phyloP scores from a whole-genome alignment of 1,140 invertebrate genomes.

The Scaptomyza pallida region DNA sequence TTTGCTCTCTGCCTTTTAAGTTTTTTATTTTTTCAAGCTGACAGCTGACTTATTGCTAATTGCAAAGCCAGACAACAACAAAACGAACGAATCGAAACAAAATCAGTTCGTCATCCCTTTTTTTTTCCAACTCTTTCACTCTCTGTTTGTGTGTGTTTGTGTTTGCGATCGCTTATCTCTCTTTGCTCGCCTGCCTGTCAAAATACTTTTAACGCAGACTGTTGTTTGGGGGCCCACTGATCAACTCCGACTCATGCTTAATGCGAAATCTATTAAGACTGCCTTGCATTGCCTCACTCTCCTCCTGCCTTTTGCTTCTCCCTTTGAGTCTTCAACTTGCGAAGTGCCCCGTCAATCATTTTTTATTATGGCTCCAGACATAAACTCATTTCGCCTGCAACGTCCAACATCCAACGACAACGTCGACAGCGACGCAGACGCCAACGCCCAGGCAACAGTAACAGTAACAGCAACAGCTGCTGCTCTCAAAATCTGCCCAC shows the following conservation, averaged over 20 bases:
- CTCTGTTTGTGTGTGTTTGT: background rate
- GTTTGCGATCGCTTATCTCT: slow-evolving; percentile 69
- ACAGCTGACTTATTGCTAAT: slow-evolving; percentile 82
- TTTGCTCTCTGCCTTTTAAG: background rate
- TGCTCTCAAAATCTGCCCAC: slow-evolving; percentile 68
- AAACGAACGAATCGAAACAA: slow-evolving; percentile 38
- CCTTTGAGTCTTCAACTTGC: slow-evolving; percentile 1
- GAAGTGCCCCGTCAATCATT: slow-evolving; percentile 80
- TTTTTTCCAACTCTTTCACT: background rate
- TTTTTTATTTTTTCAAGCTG: slow-evolving; percentile 30
- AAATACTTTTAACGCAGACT: slow-evolving; percentile 76
- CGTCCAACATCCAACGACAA: slow-evolving; percentile 40
- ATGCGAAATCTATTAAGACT: slow-evolving; percentile 68
- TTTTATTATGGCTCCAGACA: slow-evolving; percentile 80
- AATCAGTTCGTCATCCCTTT: slow-evolving; percentile 77
- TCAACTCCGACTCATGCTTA: slow-evolving; percentile 42
- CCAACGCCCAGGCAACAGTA: slow-evolving; percentile 64
- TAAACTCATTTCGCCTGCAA: slow-evolving; percentile 78
- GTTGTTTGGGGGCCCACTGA: slow-evolving; percentile 33
- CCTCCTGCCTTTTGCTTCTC: background rate
- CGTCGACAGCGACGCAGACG: slow-evolving; percentile 52
- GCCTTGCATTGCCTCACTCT: slow-evolving; percentile 40
- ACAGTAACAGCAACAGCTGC: slow-evolving; percentile 31
- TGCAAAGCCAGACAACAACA: slow-evolving; percentile 51
- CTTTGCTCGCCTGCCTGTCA: slow-evolving; percentile 59